phyloP scores from a whole-genome alignment of 2,113 vertebrate genomes.

The Ptilonorhynchus violaceus region DNA sequence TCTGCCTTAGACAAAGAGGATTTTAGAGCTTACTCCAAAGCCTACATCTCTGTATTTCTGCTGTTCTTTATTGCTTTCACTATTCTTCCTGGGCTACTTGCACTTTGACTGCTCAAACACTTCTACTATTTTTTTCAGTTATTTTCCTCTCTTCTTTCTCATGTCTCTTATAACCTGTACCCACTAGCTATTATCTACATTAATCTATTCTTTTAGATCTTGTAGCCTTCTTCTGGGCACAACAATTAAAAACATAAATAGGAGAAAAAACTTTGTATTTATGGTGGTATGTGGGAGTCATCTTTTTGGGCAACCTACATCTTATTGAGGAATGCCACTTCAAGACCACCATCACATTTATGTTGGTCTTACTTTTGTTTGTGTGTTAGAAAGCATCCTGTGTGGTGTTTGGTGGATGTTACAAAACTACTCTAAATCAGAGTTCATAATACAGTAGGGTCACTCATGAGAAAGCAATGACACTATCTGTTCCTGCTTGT shows the following conservation, averaged over 20 bases:
- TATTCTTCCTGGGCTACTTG: not conserved
- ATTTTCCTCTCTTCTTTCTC: not conserved
- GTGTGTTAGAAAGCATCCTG: not conserved
- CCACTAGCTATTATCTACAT: not conserved
- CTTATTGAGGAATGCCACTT: not conserved
- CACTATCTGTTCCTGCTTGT: not conserved
- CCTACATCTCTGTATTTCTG: not conserved
- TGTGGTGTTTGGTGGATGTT: not conserved
- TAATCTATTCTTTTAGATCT: not conserved
- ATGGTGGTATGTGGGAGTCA: not conserved
- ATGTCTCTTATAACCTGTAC: not conserved
- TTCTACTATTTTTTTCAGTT: not conserved
- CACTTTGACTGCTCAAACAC: not conserved
- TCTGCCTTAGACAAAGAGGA: not conserved
- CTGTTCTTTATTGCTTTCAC: not conserved
- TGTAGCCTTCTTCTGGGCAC: not conserved
- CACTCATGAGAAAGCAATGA: not conserved
- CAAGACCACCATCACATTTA: not conserved
- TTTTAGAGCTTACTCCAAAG: not conserved
- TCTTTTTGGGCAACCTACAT: not conserved
- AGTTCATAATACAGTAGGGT: not conserved
- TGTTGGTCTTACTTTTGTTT: not conserved
- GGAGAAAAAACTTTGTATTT: not conserved
- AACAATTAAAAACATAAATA: not conserved
- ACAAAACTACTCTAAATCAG: not conserved